Base-by-base conservation (phyloP, 2,888 invertebrate genomes). In the Pyrocoelia pectoralis region DNA sequence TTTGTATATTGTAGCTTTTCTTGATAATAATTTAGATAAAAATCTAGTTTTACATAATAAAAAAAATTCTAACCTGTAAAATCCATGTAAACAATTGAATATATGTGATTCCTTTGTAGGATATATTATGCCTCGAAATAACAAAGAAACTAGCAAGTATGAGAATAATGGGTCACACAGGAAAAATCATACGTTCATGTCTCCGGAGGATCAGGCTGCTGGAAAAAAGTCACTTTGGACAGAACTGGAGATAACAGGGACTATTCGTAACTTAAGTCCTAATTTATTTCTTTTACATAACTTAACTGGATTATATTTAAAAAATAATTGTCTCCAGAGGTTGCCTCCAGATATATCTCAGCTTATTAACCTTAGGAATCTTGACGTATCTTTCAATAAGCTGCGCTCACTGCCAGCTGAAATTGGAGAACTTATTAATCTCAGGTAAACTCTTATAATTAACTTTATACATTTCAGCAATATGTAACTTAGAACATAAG, bases 341-440 rank as follows among this genome's bases (percentile, higher is more conserved):
- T 86, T 99, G 80, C 97, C 98, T 63, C 85, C 94, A 19, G 97
- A 98, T 81, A 96, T 99, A 76, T 90, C 89, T 73, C 88, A 89
- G 76, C 86, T 99, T 73, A 85, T 85, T 67, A 93, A 94, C 83
- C 86, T 99, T 70, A 90, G 92, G 75, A 89, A 91, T 68, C 85
- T 99, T 72, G 98, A 99, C 84, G 85, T 97, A 74, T 97, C 97
- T 71, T 91, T 91, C 81, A 98, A 99, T 84, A 97, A 97, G 83
- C 85, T 99, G 75, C 88, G 97, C 69, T 93, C 92, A 80, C 85
- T 99, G 82, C 98, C 99, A 68, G 91, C 95, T 56, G 98, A 99
- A 84, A 86, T 99, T 55, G 98, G 99, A 64, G 98, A 99, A 82
- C 90, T 99, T 79, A 93, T 96, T 82, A 91, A 94, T 80, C 89